Percentiles rank a stretch among this genome's conserved stretches.
These are phyloP conservation scores for Megalopta genalis DNA, from an alignment of 1,140 invertebrate species.

Conservation along the genomic window DNA sequence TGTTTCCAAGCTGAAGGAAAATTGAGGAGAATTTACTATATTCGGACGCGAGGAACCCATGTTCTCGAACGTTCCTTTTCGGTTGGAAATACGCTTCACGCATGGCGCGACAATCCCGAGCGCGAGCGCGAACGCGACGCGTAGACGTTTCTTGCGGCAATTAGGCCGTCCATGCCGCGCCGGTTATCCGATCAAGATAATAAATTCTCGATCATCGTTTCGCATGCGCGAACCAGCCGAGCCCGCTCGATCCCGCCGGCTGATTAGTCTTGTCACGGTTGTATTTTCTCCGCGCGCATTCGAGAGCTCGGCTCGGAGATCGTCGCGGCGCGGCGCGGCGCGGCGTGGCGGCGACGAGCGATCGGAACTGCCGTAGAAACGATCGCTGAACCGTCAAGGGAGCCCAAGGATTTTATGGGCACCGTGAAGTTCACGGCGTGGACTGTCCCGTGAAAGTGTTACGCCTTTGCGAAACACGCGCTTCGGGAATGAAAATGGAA, in stretches of 20 bases:
- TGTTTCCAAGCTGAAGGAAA: too few species aligned
- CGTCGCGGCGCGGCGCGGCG: too few species aligned
- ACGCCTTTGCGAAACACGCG: background rate
- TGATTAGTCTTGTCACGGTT: constrained; percentile 6
- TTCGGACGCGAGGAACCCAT: too few species aligned
- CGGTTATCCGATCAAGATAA: constrained; percentile 19
- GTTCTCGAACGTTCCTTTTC: too few species aligned
- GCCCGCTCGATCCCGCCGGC: constrained; percentile 2
- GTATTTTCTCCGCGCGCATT: background rate
- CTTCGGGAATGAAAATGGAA: background rate
- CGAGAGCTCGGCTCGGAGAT: too few species aligned
- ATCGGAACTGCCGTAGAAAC: background rate
- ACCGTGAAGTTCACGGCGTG: background rate
- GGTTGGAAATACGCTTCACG: too few species aligned
- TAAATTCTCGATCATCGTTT: constrained; percentile 7
- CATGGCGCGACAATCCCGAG: background rate
- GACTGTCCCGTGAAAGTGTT: constrained; percentile 11
- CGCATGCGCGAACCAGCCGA: background rate
- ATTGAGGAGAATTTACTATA: too few species aligned
- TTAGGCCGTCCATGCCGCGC: constrained; percentile 16
- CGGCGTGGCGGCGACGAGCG: background rate
- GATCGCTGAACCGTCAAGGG: background rate
- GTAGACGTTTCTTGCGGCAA: background rate
- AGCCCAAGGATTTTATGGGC: constrained; percentile 14
- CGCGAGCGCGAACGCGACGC: background rate